Conservation (phyloP, 2,113 vertebrate genomes). For the Dasyprocta punctata region DNA sequence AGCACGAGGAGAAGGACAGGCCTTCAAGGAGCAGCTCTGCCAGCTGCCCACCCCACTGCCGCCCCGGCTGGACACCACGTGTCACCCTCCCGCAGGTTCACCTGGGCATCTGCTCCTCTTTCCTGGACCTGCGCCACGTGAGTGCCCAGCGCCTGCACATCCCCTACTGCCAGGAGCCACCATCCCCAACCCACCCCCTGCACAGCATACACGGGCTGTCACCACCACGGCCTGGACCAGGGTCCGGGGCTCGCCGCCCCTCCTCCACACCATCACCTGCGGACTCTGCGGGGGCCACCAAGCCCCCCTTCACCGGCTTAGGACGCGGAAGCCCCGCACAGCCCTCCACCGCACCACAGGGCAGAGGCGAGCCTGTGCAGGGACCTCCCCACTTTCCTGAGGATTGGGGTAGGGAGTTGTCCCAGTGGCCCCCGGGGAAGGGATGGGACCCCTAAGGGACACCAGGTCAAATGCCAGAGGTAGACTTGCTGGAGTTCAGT, state of each 20-base stretch:
- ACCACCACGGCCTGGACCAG: not conserved
- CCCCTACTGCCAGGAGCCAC: too few relatives aligned
- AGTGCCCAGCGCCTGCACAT: slow-evolving; percentile 69
- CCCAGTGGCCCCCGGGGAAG: not conserved
- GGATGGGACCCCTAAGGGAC: not conserved
- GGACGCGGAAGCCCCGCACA: not conserved
- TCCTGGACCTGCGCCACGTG: slow-evolving; percentile 96
- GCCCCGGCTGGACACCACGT: not conserved
- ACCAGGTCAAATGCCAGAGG: not conserved
- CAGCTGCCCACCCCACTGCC: slow-evolving; percentile 92
- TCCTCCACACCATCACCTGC: not conserved
- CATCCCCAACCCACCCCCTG: too few relatives aligned
- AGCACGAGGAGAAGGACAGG: slow-evolving; percentile 95
- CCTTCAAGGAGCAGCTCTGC: slow-evolving; percentile 93
- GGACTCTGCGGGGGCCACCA: not conserved
- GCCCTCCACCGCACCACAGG: not conserved
- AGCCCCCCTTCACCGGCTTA: not conserved
- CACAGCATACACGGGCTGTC: accelerated
- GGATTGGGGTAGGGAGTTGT: not conserved
- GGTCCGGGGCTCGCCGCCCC: not conserved
- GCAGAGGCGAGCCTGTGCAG: too few relatives aligned
- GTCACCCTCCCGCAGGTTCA: slow-evolving; percentile 83
- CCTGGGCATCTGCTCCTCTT: slow-evolving; percentile 94
- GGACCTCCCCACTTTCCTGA: not conserved
- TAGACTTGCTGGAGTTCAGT: not conserved